A percentile compares a stretch with the other conserved stretches of the same genome.
phyloP scores from a whole-genome alignment of 1,140 invertebrate genomes.

The Drosophila burlai region DNA sequence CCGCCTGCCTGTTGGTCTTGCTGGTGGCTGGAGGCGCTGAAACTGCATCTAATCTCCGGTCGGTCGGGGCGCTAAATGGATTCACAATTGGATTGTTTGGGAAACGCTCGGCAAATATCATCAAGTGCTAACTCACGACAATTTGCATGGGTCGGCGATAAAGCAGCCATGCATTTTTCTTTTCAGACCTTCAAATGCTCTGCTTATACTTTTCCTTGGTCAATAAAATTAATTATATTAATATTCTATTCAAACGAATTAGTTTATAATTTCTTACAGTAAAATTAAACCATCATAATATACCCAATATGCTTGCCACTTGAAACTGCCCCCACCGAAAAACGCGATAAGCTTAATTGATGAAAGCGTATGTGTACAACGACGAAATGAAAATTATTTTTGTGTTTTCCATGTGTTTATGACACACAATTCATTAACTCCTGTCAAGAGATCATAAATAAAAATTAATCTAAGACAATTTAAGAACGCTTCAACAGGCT shows the following conservation, averaged over 20 bases:
- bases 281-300: neutral
- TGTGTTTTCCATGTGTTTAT: conserved; percentile 26
- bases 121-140: conserved; percentile 36
- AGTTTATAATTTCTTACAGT: neutral
- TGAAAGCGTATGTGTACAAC: conserved; percentile 19
- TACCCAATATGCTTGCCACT: conserved; percentile 4
- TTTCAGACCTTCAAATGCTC: conserved; percentile 8
- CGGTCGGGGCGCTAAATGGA: conserved; percentile 49
- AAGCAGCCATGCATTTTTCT: conserved; percentile 1
- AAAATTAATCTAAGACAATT: conserved; percentile 58
- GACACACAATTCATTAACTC: conserved; percentile 50
- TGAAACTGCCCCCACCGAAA: conserved; percentile 10
- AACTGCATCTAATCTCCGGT: conserved; percentile 24
- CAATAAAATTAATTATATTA: neutral
- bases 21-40: conserved; percentile 3
- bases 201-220: neutral
- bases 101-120: conserved; percentile 34
- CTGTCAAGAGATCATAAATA: conserved; percentile 44
- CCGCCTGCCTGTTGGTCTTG: neutral
- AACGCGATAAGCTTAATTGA: conserved; percentile 37
- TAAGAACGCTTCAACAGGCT: conserved; percentile 44
- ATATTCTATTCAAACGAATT: neutral
- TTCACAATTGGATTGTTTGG: conserved; percentile 45
- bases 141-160: conserved; percentile 28
- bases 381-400: conserved; percentile 22